Evolutionary conservation across 2,888 invertebrate genomes (phyloP).

Genomic region (Serripes groenlandicus): DNA sequence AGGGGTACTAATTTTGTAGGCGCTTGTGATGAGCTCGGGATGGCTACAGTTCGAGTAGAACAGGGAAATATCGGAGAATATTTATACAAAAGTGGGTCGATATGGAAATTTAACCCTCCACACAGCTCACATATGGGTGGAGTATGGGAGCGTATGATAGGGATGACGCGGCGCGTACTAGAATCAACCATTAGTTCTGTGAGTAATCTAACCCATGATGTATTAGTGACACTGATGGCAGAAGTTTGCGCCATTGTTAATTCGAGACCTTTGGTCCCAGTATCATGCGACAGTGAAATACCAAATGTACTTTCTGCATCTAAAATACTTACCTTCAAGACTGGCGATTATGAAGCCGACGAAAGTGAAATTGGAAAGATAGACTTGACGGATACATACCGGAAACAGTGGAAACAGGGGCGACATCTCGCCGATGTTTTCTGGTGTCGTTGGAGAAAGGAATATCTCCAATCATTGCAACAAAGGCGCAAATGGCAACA

Average conservation of each 20-base stretch:
- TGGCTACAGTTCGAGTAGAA: slow-evolving; percentile 26
- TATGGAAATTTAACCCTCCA: slow-evolving; percentile 53
- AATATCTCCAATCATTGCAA: slow-evolving; percentile 44
- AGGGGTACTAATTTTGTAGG: slow-evolving; percentile 54
- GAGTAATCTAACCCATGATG: slow-evolving; percentile 13
- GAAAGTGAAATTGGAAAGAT: neutral
- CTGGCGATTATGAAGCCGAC: neutral
- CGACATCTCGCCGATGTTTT: slow-evolving; percentile 43
- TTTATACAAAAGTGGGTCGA: neutral
- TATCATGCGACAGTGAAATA: slow-evolving; percentile 6
- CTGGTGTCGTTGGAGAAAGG: slow-evolving; percentile 43
- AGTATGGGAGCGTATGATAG: slow-evolving; percentile 59
- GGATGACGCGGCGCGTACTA: slow-evolving; percentile 35
- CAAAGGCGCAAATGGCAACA: slow-evolving; percentile 35
- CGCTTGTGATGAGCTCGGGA: slow-evolving; percentile 21
- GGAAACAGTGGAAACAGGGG: slow-evolving; percentile 47
- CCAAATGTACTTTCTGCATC: slow-evolving; percentile 23
- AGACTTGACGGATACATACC: slow-evolving; percentile 26
- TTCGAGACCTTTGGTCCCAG: slow-evolving; percentile 19
- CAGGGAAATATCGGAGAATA: slow-evolving; percentile 8
- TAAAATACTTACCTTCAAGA: slow-evolving; percentile 17
- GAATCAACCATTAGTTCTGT: neutral
- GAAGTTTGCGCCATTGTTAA: slow-evolving; percentile 26
- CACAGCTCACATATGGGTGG: slow-evolving; percentile 67
- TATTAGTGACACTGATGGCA: neutral